Conservation (phyloP, 37 sponge, comb jelly and placozoan genomes). For the Crambe crambe region DNA sequence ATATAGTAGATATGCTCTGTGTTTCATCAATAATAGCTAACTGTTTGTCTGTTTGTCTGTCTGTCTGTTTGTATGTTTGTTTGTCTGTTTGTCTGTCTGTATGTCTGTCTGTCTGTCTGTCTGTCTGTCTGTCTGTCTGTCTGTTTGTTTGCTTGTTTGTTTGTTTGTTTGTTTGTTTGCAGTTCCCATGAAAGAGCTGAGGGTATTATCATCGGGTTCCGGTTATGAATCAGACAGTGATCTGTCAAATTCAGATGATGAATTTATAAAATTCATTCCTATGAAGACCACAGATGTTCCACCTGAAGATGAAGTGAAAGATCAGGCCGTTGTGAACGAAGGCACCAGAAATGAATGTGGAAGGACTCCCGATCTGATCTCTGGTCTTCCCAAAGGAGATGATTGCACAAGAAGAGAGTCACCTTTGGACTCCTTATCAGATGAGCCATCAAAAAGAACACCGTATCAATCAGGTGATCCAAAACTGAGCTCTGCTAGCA, state of each 20-base stretch:
- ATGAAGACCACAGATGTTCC: not conserved
- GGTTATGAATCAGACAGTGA: conserved; percentile 37
- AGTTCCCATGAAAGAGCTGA: not conserved
- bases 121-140: not conserved
- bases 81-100: not conserved
- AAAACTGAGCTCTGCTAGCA: no score
- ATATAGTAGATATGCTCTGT: not conserved
- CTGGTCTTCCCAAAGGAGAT: no score
- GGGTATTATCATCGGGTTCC: not conserved
- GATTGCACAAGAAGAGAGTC: no score
- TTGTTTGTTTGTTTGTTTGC: not conserved
- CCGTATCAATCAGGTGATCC: no score
- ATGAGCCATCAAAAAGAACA: no score
- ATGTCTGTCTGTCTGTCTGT: not conserved
- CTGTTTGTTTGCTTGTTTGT: not conserved
- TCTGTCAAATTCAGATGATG: not conserved
- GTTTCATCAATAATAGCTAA: no score
- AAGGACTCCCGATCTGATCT: no score
- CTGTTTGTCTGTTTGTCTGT: not conserved
- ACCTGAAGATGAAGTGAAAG: not conserved
- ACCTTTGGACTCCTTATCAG: no score
- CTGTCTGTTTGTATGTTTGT: not conserved
- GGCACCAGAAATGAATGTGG: not conserved
- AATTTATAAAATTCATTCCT: not conserved
- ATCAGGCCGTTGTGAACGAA: not conserved